Conservation (phyloP, 1,140 invertebrate species). For the Leptopilina boulardi region DNA sequence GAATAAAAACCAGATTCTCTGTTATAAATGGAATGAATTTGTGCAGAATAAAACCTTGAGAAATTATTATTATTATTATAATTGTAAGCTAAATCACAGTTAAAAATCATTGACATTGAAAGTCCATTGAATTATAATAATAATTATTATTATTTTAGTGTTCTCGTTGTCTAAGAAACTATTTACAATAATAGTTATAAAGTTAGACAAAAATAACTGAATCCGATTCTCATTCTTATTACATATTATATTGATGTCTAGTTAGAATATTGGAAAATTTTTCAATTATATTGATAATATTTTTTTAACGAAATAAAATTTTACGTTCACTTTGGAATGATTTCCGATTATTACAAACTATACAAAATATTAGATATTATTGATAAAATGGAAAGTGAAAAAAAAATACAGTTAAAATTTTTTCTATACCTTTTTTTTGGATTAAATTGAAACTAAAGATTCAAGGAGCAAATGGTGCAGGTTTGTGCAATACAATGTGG, state of each 20-base stretch:
- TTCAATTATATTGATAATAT: too few species aligned
- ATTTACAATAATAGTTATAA: constrained; percentile 33
- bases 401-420: background rate
- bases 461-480: constrained; percentile 77
- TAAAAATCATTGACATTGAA: constrained; percentile 16
- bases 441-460: constrained; percentile 67
- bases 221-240: background rate
- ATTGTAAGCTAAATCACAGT: constrained; percentile 13
- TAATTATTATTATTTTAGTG: background rate
- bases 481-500: constrained; percentile 73
- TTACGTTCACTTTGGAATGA: too few species aligned
- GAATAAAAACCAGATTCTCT: background rate
- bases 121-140: background rate
- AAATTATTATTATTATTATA: background rate
- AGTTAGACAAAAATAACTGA: background rate
- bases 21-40: constrained; percentile 1
- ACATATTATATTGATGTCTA: too few species aligned
- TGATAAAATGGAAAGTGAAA: background rate
- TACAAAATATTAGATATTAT: background rate
- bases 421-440: background rate
- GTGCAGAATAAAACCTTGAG: background rate
- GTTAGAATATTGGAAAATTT: too few species aligned
- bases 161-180: constrained; percentile 23
- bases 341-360: background rate
- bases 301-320: too few species aligned